Evolutionary conservation across 2,888 invertebrate genomes (phyloP), one percentile per base, ranked within the genome.

Genomic region (Orthosia incerta): DNA sequence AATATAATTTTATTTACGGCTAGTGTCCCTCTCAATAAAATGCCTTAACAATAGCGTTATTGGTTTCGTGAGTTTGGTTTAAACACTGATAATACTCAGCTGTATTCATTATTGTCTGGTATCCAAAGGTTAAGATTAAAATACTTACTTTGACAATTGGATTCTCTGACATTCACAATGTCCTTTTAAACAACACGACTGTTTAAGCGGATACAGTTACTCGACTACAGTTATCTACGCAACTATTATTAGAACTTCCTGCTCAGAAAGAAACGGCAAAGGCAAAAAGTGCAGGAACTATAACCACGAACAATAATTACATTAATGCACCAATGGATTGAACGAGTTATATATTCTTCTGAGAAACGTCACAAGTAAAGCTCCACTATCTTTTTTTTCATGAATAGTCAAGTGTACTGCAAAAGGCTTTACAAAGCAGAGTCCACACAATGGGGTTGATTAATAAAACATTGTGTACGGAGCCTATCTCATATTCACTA

Each of bases 391-490:
- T 66, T 84, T 87, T 88, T 64, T 68, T 86, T 79, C 88, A 90
- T 91, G 87, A 89, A 91, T 90, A 92, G 86, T 90, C 87, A 89
- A 83, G 80, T 79, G 74, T 63, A 77, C 88, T 89, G 75, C 88
- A 89, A 88, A 92, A 90, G 90, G 91, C 76, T 82, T 85, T 83
- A 80, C 74, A 75, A 77, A 85, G 80, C 71, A 80, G 76, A 87
- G 69, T 86, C 75, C 79, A 87, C 81, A 93, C 92, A 94, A 94
- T 92, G 91, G 89, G 88, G 85, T 86, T 91, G 92, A 93, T 94
- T 93, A 94, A 94, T 94, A 94, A 93, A 94, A 93, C 93, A 94
- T 93, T 86, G 85, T 87, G 86, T 87, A 83, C 81, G 62, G 82
- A 71, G 82, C 87, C 88, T 91, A 90, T 90, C 91, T 90, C 83